Percentiles rank a stretch among this genome's conserved stretches.
Conservation (phyloP, 2,797 vertebrate genomes). For the Hypotaenidia philippensis region DNA sequence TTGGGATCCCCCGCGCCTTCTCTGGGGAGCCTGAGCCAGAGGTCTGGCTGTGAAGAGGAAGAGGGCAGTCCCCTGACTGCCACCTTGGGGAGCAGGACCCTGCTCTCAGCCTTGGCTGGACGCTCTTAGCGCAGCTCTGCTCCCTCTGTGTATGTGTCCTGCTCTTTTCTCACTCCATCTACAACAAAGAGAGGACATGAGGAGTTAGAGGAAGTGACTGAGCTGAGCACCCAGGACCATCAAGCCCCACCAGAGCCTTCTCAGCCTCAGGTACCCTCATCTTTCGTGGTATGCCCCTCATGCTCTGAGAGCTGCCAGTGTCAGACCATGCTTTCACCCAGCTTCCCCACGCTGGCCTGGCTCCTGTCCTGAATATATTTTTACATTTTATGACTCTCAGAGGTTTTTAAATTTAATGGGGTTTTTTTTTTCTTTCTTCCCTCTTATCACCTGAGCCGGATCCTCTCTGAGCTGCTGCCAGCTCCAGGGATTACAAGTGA, state of each 20-base stretch:
- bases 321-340: not conserved
- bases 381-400: slow-evolving; percentile 68
- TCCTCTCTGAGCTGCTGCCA: slow-evolving; percentile 63
- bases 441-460: slow-evolving; percentile 78
- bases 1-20: not conserved
- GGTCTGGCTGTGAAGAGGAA: not conserved
- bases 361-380: slow-evolving; percentile 63
- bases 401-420: slow-evolving; percentile 79
- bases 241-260: not conserved
- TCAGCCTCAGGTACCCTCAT: not conserved
- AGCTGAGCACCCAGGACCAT: not conserved
- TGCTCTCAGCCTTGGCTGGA: not conserved
- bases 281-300: not conserved
- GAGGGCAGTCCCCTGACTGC: not conserved
- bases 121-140: not conserved
- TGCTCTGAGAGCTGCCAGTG: not conserved
- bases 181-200: not conserved
- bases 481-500: slow-evolving; percentile 74
- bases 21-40: not conserved
- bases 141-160: not conserved
- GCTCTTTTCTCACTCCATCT: not conserved
- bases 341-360: not conserved
- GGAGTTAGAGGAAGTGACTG: not conserved
- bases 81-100: not conserved
- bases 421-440: slow-evolving; percentile 57